Percentiles rank a stretch among this genome's conserved stretches.
These are phyloP conservation scores for Anodontia alba DNA, from an alignment of 2,888 invertebrate species.

Conservation along the genomic window DNA sequence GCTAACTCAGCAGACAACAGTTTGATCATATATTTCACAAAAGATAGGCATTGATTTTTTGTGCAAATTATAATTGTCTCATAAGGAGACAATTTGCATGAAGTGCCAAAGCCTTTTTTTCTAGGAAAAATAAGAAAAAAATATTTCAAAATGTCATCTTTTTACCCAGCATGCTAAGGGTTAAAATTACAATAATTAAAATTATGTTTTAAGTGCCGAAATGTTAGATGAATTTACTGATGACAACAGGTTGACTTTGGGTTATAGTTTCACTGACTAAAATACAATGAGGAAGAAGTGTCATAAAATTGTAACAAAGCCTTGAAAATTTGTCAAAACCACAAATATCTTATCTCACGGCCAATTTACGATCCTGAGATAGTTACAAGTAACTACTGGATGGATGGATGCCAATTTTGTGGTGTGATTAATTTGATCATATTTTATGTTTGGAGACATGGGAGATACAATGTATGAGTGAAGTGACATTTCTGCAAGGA, in stretches of 20 bases:
- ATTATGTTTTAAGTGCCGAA: not conserved
- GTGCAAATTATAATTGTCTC: too few species aligned
- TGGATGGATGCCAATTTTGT: not conserved
- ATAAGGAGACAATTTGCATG: too few species aligned
- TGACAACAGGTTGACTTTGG: not conserved
- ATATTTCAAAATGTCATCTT: too few species aligned
- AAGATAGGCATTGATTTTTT: too few species aligned
- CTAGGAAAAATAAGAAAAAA: too few species aligned
- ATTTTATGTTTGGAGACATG: too few species aligned
- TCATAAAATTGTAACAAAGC: conserved; percentile 16
- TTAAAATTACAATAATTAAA: not conserved
- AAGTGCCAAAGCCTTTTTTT: too few species aligned
- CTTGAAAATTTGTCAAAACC: conserved; percentile 3
- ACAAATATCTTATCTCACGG: conserved; percentile 10
- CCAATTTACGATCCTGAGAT: conserved; percentile 12
- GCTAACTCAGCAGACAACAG: too few species aligned
- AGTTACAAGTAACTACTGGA: not conserved
- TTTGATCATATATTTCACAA: too few species aligned
- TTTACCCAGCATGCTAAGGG: too few species aligned
- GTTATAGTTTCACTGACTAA: not conserved
- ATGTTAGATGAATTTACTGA: not conserved
- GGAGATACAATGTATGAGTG: too few species aligned
- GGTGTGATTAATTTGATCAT: not conserved
- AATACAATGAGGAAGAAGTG: not conserved
- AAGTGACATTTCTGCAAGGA: too few species aligned